These are phyloP conservation scores for Prunella fulvescens DNA, from an alignment of 2,113 vertebrate species.

Conservation along the genomic window DNA sequence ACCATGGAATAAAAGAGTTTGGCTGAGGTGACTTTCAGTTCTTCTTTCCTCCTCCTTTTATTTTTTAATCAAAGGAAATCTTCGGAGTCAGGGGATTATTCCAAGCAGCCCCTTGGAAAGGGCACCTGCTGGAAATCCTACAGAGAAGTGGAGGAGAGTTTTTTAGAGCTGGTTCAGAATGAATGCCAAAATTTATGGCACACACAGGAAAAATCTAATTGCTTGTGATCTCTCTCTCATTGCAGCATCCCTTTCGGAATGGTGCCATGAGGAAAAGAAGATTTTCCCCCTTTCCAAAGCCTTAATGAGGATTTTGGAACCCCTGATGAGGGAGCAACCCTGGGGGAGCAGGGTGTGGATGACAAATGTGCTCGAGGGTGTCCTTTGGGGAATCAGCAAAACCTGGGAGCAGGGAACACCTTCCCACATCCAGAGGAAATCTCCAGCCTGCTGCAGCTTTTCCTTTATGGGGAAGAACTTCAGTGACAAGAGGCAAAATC, in stretches of 20 bases:
- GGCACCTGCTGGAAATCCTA: neutral
- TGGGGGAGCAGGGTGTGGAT: fast-evolving
- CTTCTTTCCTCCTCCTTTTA: neutral
- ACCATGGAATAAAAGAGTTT: slow-evolving; percentile 5
- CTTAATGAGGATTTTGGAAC: neutral
- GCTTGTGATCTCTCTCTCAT: neutral
- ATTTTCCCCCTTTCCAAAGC: neutral
- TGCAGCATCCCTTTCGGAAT: neutral
- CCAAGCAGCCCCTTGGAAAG: neutral
- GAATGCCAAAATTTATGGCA: neutral
- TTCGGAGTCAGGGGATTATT: neutral
- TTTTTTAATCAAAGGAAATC: slow-evolving; percentile 8
- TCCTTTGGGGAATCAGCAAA: neutral
- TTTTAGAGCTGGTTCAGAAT: neutral
- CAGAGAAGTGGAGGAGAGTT: neutral
- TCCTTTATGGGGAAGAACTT: neutral
- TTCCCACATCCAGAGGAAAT: neutral
- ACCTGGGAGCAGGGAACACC: neutral
- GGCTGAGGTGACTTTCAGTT: slow-evolving; percentile 6
- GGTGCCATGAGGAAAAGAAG: neutral
- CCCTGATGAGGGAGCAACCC: neutral
- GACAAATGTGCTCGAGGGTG: neutral
- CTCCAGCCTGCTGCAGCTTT: neutral
- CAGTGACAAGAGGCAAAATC: neutral
- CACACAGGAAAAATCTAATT: slow-evolving; percentile 10